phyloP scores from a whole-genome alignment of 2,113 vertebrate species.

The Redunca redunca region DNA sequence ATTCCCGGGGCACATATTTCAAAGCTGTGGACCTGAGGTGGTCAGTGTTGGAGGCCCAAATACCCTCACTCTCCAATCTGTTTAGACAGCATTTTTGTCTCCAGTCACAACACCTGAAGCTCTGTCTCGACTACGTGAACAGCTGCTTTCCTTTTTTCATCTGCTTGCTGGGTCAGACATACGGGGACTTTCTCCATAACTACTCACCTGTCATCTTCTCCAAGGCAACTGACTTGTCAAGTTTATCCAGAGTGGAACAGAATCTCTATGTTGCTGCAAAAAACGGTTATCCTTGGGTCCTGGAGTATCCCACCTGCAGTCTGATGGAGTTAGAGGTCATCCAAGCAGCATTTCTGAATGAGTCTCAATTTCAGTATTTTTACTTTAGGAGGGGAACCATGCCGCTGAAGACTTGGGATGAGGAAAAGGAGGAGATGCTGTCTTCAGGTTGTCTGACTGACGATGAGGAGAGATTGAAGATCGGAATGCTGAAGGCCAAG shows the following conservation, averaged over 20 bases:
- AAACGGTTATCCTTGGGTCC: slow-evolving; percentile 66
- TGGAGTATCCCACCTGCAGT: slow-evolving; percentile 41
- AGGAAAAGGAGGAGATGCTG: background rate
- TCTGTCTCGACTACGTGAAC: slow-evolving; percentile 61
- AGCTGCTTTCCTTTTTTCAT: slow-evolving; percentile 62
- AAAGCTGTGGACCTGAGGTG: slow-evolving; percentile 60
- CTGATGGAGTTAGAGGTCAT: slow-evolving; percentile 68
- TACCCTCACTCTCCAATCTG: background rate
- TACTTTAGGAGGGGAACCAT: slow-evolving; percentile 61
- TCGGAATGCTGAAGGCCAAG: slow-evolving; percentile 58
- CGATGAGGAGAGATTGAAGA: slow-evolving; percentile 33
- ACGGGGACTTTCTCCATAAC: slow-evolving; percentile 40
- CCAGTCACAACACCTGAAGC: slow-evolving; percentile 48
- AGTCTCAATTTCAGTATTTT: slow-evolving; percentile 61
- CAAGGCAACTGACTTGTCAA: background rate
- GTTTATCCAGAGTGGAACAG: slow-evolving; percentile 53
- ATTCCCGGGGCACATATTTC: slow-evolving; percentile 53
- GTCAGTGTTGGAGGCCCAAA: background rate
- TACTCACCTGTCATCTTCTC: background rate
- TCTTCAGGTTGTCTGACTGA: background rate
- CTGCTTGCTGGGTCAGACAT: slow-evolving; percentile 58
- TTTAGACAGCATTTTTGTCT: background rate
- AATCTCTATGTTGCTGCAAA: slow-evolving; percentile 67
- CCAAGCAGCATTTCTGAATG: slow-evolving; percentile 56
- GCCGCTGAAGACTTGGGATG: background rate